Conservation (phyloP, 2,113 vertebrate species). For the Laterallus jamaicensis region DNA sequence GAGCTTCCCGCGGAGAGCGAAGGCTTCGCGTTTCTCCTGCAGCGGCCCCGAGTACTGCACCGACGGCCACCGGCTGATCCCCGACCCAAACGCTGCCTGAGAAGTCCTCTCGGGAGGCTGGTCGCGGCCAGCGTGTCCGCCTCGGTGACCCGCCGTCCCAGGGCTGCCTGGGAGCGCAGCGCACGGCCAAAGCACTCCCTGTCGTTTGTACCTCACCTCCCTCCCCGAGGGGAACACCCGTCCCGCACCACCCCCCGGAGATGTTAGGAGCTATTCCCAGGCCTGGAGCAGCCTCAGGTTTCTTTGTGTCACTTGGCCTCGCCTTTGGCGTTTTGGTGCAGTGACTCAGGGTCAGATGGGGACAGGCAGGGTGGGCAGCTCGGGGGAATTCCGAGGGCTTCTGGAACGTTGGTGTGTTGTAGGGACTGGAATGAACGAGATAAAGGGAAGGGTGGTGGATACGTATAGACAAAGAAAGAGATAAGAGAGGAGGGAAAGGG, state of each 20-base stretch:
- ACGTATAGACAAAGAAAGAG: no score
- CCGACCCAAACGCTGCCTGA: rapidly evolving
- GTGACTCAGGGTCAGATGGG: neutral
- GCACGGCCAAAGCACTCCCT: no score
- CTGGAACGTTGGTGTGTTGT: neutral
- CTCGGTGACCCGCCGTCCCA: rapidly evolving
- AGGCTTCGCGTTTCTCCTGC: neutral
- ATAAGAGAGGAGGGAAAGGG: neutral
- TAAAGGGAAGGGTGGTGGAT: no score
- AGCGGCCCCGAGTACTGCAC: no score
- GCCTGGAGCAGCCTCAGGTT: neutral
- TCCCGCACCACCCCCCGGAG: rapidly evolving
- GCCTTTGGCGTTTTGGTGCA: neutral
- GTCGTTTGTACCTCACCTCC: neutral
- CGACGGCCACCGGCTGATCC: neutral
- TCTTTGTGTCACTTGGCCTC: neutral
- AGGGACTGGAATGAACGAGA: neutral
- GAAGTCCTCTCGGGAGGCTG: neutral
- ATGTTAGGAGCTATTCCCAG: neutral
- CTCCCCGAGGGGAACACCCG: no score
- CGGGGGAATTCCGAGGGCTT: neutral
- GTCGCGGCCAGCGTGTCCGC: neutral
- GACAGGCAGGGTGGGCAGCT: no score
- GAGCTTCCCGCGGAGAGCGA: neutral
- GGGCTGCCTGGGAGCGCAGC: neutral